Base-by-base conservation (phyloP, 2,888 invertebrate species). In the Cheilosia urbana region DNA sequence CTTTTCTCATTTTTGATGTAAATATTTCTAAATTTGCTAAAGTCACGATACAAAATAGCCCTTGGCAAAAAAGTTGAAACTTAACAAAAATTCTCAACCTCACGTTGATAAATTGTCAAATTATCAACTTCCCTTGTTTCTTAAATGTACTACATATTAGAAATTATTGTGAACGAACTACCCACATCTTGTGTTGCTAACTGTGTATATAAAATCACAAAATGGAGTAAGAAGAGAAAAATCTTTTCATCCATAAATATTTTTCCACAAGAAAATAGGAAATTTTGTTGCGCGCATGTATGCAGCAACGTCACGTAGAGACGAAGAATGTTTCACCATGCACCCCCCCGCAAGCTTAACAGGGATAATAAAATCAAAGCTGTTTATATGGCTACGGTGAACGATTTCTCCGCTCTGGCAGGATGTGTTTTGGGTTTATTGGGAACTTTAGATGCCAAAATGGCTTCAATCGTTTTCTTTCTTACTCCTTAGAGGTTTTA, bases 341-440 rank as follows among this genome's bases (percentile, higher is more conserved):
- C 40, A 34, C 37, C 45, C 55, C 53, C 57, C 24, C 49, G 30
- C 65, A 47, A 63, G 62, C 37, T 49, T 69, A 68, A 58, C 60
- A 68, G n/a, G 63, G 62, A 71, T 79, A 79, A 71, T 79, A 72
- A 79, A 71, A 72, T 79, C 71, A 71, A 79, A 79, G 71, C 77
- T 78, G 77, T 71, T 78, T 71, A 63, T 62, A 78, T 69, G 69
- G 77, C 55, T 69, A 78, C 71, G 78, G 60, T 71, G 78, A 79
- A 79, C 69, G 77, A 68, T 77, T 77, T 17, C 62, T 69, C 37
- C 40, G 45, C 62, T 34, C 51, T 63, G 49, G 47, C 62, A 79
- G 71, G 71, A 79, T 71, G 49, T 63, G 42, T 63, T 63, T 51
- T 57, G 49, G 55, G 69, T 78, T 77, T 69, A 69, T 47, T 77